phyloP scores from a whole-genome alignment of 1,140 invertebrate species.

The Sycobia sp. region DNA sequence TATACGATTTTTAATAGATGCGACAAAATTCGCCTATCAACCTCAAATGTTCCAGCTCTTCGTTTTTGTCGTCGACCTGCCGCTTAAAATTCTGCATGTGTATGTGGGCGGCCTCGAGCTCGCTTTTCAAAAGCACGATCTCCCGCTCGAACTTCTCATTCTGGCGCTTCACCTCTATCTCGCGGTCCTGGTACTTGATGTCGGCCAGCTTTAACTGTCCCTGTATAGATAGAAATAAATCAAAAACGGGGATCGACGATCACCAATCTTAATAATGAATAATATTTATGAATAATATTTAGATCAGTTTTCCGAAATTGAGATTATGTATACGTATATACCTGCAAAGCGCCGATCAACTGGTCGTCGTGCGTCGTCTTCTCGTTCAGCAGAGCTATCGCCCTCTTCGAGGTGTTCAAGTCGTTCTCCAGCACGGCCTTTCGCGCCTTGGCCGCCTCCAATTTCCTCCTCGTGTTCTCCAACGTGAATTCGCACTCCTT shows the following conservation, averaged over 20 bases:
- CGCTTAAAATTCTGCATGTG: conserved; percentile 40
- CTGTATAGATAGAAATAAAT: too few relatives aligned
- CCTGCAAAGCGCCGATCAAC: conserved; percentile 63
- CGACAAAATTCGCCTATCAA: conserved; percentile 18
- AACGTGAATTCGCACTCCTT: conserved; percentile 47
- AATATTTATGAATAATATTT: too few relatives aligned
- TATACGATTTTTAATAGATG: too few relatives aligned
- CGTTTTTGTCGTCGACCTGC: conserved; percentile 46
- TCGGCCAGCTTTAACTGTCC: conserved; percentile 43
- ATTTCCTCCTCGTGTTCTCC: conserved; percentile 64
- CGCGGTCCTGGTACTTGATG: conserved; percentile 40
- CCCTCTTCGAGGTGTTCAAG: conserved; percentile 54
- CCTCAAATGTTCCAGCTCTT: conserved; percentile 46
- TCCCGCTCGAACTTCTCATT: conserved; percentile 43
- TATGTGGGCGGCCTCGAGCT: conserved; percentile 40
- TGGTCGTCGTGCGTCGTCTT: conserved; percentile 66
- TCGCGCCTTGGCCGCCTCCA: conserved; percentile 64
- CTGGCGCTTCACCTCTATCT: conserved; percentile 34
- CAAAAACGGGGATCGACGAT: too few relatives aligned
- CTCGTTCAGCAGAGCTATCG: conserved; percentile 62
- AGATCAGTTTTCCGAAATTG: too few relatives aligned
- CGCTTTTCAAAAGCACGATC: conserved; percentile 39
- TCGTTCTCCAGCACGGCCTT: conserved; percentile 66
- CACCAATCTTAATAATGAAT: too few relatives aligned
- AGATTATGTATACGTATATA: too few relatives aligned